Percentiles rank a stretch among this genome's conserved stretches.
These are phyloP conservation scores for Cantharis rufa DNA, from an alignment of 2,888 invertebrate genomes.

Conservation along the genomic window DNA sequence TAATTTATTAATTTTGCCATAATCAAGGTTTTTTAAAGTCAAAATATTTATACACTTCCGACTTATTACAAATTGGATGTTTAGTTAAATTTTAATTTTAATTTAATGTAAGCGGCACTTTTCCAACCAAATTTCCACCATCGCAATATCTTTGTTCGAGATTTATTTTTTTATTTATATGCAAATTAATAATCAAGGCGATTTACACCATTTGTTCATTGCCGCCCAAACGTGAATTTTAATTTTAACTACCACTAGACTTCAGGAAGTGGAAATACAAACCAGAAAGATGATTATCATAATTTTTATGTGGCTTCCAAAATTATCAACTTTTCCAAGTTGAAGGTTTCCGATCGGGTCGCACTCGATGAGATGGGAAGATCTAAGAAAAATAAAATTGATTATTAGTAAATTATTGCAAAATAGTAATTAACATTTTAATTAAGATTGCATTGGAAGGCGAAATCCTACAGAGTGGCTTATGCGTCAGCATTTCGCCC, in stretches of 20 bases:
- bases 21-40: background rate
- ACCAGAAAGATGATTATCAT: background rate
- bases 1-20: background rate
- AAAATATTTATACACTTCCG: background rate
- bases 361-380: background rate
- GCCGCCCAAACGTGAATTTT: background rate
- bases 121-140: background rate
- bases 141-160: background rate
- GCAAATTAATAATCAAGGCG: background rate
- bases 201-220: background rate
- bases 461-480: conserved; percentile 4
- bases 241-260: background rate
- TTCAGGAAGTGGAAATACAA: background rate
- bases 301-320: background rate
- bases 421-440: background rate
- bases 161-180: background rate
- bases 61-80: background rate
- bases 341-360: background rate
- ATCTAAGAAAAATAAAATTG: too few species aligned
- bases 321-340: background rate
- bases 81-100: background rate
- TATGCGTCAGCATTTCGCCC: conserved; percentile 13
- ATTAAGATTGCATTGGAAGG: background rate
- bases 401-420: background rate
- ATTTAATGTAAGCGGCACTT: background rate